Evolutionary conservation across 1,140 invertebrate species (phyloP).

Genomic region (Medauroidea extradentata): DNA sequence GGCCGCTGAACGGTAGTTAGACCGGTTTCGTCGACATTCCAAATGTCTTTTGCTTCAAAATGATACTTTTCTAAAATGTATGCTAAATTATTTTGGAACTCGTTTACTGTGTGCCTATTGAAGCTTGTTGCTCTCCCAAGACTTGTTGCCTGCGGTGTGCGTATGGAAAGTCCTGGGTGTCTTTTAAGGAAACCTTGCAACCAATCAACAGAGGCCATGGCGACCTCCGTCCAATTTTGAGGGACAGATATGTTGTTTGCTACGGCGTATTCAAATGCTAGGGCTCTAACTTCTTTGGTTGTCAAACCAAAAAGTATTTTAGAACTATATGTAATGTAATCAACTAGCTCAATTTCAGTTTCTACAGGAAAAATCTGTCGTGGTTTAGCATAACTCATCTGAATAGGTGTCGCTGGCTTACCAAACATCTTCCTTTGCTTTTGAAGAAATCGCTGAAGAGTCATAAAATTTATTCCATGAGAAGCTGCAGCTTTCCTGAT

Average conservation of each 20-base stretch:
- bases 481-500: too few species aligned
- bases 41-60: constrained; percentile 19
- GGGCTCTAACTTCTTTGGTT: constrained; percentile 21
- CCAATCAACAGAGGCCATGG: constrained; percentile 38
- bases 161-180: constrained; percentile 35
- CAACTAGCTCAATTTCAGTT: constrained; percentile 2
- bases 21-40: constrained; percentile 40
- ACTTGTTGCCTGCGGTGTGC: constrained; percentile 42
- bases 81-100: constrained; percentile 37
- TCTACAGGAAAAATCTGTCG: constrained; percentile 3
- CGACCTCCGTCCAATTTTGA: constrained; percentile 20
- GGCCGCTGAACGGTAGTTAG: constrained; percentile 44
- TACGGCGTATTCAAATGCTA: constrained; percentile 20
- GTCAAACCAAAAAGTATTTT: constrained; percentile 32
- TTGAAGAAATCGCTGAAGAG: too few species aligned
- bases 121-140: constrained; percentile 41
- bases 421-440: too few species aligned
- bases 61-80: neutral
- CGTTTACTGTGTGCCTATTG: constrained; percentile 41
- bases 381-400: neutral
- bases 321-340: constrained; percentile 13
- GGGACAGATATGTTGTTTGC: constrained; percentile 12
- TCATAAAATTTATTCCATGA: too few species aligned
- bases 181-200: constrained; percentile 36
- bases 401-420: neutral